A percentile compares a stretch with the other conserved stretches of the same genome.
Evolutionary conservation across 2,888 invertebrate species (phyloP).

Genomic region (Sisyra terminalis): DNA sequence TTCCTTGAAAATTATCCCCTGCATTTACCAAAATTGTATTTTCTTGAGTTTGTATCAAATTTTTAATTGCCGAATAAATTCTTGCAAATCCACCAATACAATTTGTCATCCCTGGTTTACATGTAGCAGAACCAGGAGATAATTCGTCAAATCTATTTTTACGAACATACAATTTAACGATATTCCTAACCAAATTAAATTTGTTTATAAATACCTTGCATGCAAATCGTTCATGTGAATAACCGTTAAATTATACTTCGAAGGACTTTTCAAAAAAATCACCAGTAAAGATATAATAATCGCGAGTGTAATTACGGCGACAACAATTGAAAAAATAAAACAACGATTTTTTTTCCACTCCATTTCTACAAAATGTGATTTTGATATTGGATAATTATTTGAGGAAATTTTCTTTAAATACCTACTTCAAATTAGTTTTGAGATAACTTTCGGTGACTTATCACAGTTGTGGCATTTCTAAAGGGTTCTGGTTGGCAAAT

Average conservation of each 20-base stretch:
- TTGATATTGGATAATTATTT: too few relatives aligned
- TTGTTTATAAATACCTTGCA: constrained; percentile 28
- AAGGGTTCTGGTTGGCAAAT: too few relatives aligned
- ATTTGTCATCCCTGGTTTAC: constrained; percentile 28
- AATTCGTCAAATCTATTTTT: constrained; percentile 34
- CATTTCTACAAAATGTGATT: too few relatives aligned
- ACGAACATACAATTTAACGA: background rate
- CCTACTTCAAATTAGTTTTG: too few relatives aligned
- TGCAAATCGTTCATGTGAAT: constrained; percentile 41
- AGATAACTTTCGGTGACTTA: too few relatives aligned
- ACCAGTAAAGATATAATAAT: too few relatives aligned
- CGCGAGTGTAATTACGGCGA: too few relatives aligned
- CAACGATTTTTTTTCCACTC: too few relatives aligned
- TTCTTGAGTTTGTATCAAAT: constrained; percentile 24
- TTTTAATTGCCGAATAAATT: constrained; percentile 36
- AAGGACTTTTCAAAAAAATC: too few relatives aligned
- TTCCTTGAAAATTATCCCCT: constrained; percentile 74
- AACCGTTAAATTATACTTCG: constrained; percentile 27
- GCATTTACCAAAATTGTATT: constrained; percentile 56
- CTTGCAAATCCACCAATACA: constrained; percentile 58
- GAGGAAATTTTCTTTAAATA: too few relatives aligned
- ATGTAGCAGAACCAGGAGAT: constrained; percentile 34
- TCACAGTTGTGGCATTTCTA: too few relatives aligned
- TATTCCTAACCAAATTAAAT: background rate
- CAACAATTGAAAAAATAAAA: too few relatives aligned